Percentiles rank a stretch among this genome's conserved stretches.
These are phyloP conservation scores for Romanogobio albipinnatus DNA, from an alignment of 2,113 vertebrate genomes.

Conservation along the genomic window DNA sequence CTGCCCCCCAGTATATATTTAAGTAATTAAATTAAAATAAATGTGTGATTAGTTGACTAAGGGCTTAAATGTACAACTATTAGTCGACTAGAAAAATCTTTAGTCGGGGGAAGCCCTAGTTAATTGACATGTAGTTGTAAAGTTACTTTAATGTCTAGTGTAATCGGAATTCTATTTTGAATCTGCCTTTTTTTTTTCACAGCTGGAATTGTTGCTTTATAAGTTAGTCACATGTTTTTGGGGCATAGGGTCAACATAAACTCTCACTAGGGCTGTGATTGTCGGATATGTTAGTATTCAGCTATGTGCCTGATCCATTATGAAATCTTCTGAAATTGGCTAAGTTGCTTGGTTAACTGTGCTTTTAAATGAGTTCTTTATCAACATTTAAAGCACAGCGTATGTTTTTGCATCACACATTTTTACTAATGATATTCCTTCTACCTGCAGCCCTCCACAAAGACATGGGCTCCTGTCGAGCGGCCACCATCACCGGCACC, in stretches of 20 bases:
- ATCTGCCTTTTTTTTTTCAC: neutral
- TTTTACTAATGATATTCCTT: conserved; percentile 29
- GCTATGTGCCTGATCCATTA: too few relatives aligned
- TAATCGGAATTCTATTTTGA: neutral
- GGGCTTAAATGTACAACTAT: too few relatives aligned
- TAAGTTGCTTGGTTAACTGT: neutral
- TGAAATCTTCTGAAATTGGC: neutral
- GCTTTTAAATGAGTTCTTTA: neutral
- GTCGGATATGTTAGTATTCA: neutral
- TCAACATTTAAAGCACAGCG: neutral
- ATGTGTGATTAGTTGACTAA: too few relatives aligned
- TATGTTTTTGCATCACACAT: neutral
- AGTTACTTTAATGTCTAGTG: too few relatives aligned
- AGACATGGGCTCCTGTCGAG: conserved; percentile 95
- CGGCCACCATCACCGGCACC: conserved; percentile 95
- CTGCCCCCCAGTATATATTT: too few relatives aligned
- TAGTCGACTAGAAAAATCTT: too few relatives aligned
- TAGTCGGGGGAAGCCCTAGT: too few relatives aligned
- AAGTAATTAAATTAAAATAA: too few relatives aligned
- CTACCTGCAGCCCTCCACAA: conserved; percentile 90
- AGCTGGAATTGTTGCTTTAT: neutral
- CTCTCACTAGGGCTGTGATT: neutral
- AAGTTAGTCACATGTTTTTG: neutral
- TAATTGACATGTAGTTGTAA: too few relatives aligned
- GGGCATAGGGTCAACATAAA: neutral